Evolutionary conservation across 2,888 invertebrate genomes (phyloP).

Genomic region (Prosopocoilus inquinatus): DNA sequence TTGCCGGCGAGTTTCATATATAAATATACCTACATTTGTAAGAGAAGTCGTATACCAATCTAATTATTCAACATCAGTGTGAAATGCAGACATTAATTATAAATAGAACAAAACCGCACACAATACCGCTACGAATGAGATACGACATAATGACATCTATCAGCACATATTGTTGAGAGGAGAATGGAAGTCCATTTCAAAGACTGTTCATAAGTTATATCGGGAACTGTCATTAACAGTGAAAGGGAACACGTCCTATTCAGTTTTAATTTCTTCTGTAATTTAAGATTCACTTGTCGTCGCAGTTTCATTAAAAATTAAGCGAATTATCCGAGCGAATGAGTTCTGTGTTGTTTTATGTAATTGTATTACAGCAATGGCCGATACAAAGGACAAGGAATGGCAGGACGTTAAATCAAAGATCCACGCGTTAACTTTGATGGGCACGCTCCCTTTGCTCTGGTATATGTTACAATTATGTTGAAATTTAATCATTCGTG

Average conservation of each 20-base stretch:
- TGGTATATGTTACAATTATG: constrained; percentile 50
- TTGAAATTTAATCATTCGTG: constrained; percentile 54
- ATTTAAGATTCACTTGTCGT: not conserved
- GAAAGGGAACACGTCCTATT: not conserved
- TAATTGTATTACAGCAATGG: not conserved
- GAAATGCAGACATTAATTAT: no score
- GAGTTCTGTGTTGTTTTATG: not conserved
- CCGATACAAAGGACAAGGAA: constrained; percentile 21
- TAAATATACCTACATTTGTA: no score
- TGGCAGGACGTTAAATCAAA: constrained; percentile 27
- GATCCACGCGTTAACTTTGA: constrained; percentile 31
- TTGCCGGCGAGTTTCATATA: no score
- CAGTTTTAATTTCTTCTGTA: not conserved
- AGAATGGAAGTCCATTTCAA: not conserved
- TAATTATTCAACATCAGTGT: no score
- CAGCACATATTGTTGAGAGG: not conserved
- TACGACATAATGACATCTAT: constrained; percentile 4
- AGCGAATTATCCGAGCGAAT: not conserved
- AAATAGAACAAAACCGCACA: not conserved
- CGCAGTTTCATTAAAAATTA: constrained; percentile 1
- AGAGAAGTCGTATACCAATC: no score
- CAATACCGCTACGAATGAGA: constrained; percentile 1
- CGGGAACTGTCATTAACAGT: not conserved
- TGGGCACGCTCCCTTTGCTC: constrained; percentile 33
- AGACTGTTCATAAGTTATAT: not conserved